phyloP scores from a whole-genome alignment of 2,113 vertebrate genomes.

The Hippocampus guttulatus region DNA sequence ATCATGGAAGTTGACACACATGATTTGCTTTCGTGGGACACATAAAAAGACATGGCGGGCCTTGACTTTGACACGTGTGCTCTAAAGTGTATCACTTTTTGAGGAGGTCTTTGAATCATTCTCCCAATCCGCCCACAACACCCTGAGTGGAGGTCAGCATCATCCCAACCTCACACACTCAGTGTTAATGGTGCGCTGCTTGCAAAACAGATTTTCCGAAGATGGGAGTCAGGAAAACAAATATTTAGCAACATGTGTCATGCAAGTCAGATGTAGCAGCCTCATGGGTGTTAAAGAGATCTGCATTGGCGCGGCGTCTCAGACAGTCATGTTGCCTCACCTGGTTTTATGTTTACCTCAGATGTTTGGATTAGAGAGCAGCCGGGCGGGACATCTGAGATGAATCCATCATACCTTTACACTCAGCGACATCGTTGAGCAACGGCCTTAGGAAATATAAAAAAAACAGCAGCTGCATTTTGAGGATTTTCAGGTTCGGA shows the following conservation, averaged over 20 bases:
- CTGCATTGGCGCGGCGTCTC: slow-evolving; percentile 51
- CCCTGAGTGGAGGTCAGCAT: background rate
- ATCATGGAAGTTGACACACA: no score
- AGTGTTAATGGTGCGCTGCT: background rate
- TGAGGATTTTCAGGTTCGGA: slow-evolving; percentile 8
- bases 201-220: background rate
- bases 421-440: slow-evolving; percentile 40
- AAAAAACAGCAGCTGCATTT: slow-evolving; percentile 42
- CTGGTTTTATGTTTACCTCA: slow-evolving; percentile 68
- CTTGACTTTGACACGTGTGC: no score
- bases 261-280: slow-evolving; percentile 6
- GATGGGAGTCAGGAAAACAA: background rate
- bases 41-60: no score
- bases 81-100: background rate
- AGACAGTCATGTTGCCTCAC: slow-evolving; percentile 63
- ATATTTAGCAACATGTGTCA: background rate
- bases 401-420: slow-evolving; percentile 58
- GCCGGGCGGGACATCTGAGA: slow-evolving; percentile 62
- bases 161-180: background rate
- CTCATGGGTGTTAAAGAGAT: slow-evolving; percentile 35
- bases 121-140: background rate
- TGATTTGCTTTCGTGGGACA: no score
- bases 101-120: background rate
- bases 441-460: slow-evolving; percentile 33
- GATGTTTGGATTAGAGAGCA: slow-evolving; percentile 68